These are phyloP conservation scores for Enteromius argenteus DNA, from an alignment of 2,797 vertebrate species.

Conservation along the genomic window DNA sequence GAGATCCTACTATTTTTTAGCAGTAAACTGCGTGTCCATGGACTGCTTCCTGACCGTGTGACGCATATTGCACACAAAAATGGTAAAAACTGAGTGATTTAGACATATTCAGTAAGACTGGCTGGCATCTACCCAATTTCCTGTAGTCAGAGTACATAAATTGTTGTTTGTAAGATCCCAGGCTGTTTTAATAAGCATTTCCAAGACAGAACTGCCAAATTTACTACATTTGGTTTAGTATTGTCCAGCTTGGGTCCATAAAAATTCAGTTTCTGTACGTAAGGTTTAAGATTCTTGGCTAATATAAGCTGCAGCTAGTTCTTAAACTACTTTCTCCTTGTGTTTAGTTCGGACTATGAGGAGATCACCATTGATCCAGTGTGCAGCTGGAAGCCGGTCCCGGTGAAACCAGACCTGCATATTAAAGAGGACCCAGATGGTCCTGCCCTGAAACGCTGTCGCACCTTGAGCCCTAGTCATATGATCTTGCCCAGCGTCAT, in stretches of 20 bases:
- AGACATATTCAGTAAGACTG: not conserved
- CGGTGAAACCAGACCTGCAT: constrained; percentile 90
- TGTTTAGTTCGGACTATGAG: constrained; percentile 88
- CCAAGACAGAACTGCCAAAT: not conserved
- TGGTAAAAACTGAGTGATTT: not conserved
- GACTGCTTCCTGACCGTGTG: not conserved
- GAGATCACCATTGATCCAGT: constrained; percentile 97
- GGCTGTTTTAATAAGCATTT: constrained; percentile 1
- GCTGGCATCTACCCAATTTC: not conserved
- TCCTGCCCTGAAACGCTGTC: constrained; percentile 90
- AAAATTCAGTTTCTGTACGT: not conserved
- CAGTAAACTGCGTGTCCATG: not conserved
- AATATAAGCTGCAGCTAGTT: not conserved
- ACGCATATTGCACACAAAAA: not conserved
- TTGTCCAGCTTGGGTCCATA: not conserved
- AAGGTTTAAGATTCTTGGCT: not conserved
- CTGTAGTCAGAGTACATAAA: not conserved
- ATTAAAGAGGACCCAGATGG: constrained; percentile 93
- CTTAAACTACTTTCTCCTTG: not conserved
- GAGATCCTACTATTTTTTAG: not conserved
- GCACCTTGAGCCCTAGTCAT: constrained; percentile 91
- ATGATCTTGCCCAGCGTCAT: constrained; percentile 95
- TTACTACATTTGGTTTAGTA: not conserved
- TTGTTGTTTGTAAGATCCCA: not conserved
- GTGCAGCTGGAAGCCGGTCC: constrained; percentile 95